These are phyloP conservation scores for Trissolcus japonicus DNA, from an alignment of 2,888 invertebrate genomes.

Conservation along the genomic window DNA sequence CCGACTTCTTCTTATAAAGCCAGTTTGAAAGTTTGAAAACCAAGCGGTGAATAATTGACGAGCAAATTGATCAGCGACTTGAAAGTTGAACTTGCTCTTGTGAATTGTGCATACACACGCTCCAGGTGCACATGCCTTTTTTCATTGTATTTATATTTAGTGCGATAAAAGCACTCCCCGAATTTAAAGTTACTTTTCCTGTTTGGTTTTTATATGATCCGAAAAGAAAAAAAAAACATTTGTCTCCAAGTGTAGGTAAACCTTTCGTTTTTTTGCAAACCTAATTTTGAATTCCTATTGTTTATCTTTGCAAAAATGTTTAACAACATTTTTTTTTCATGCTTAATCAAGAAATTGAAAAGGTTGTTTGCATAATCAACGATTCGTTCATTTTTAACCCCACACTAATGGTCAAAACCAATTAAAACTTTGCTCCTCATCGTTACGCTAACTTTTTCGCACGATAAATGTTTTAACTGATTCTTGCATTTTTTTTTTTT, in stretches of 20 bases:
- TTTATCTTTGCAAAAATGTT: too few relatives aligned
- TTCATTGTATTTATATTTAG: slow-evolving; percentile 22
- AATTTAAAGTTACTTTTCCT: slow-evolving; percentile 8
- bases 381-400: slow-evolving; percentile 17
- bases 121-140: slow-evolving; percentile 4
- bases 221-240: too few relatives aligned
- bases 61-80: slow-evolving; percentile 27
- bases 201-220: not conserved
- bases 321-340: too few relatives aligned
- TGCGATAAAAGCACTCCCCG: slow-evolving; percentile 12
- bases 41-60: slow-evolving; percentile 23
- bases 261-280: too few relatives aligned
- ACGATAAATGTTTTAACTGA: too few relatives aligned
- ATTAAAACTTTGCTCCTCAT: slow-evolving; percentile 25
- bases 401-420: slow-evolving; percentile 27
- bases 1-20: not conserved
- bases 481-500: too few relatives aligned
- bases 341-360: too few relatives aligned
- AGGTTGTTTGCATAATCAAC: slow-evolving; percentile 3
- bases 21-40: slow-evolving; percentile 17
- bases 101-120: slow-evolving; percentile 20
- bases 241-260: too few relatives aligned
- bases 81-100: slow-evolving; percentile 13
- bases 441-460: slow-evolving; percentile 10
- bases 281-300: too few relatives aligned